These are phyloP conservation scores for Phortica variegata DNA, from an alignment of 1,140 invertebrate genomes.

Conservation along the genomic window DNA sequence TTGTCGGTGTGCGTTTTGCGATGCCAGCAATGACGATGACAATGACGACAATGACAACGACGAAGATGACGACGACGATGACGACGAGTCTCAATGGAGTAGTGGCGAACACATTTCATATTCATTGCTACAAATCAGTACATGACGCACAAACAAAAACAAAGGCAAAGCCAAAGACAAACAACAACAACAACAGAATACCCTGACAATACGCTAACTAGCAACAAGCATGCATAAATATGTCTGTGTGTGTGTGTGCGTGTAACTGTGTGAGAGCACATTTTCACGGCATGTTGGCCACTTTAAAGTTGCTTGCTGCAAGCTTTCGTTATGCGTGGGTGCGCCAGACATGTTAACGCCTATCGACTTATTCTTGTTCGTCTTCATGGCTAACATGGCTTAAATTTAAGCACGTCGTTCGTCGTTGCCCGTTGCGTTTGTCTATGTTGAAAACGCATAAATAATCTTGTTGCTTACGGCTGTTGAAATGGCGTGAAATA, in stretches of 20 bases:
- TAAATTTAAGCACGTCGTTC: background rate
- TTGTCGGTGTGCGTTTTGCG: no score
- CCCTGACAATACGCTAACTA: no score
- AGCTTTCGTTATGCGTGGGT: no score
- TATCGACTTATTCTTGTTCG: background rate
- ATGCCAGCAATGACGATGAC: conserved; percentile 10
- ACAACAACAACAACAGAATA: conserved; percentile 5
- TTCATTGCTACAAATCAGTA: conserved; percentile 49
- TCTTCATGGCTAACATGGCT: no score
- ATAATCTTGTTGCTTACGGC: conserved; percentile 55
- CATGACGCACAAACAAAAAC: conserved; percentile 29
- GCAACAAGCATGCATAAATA: no score
- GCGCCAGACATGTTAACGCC: background rate
- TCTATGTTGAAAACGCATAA: conserved; percentile 36
- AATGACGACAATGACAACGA: background rate
- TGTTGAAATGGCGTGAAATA: conserved; percentile 56
- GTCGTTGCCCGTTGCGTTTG: background rate
- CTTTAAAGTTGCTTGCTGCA: conserved; percentile 2
- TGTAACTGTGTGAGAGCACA: no score
- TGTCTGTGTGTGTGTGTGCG: no score
- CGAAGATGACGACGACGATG: conserved; percentile 4
- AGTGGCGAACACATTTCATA: conserved; percentile 38
- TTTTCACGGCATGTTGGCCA: conserved; percentile 40
- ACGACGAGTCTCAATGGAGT: conserved; percentile 16
- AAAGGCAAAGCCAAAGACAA: no score